Conservation (phyloP, 2,888 invertebrate species). For the Thelaira solivaga region DNA sequence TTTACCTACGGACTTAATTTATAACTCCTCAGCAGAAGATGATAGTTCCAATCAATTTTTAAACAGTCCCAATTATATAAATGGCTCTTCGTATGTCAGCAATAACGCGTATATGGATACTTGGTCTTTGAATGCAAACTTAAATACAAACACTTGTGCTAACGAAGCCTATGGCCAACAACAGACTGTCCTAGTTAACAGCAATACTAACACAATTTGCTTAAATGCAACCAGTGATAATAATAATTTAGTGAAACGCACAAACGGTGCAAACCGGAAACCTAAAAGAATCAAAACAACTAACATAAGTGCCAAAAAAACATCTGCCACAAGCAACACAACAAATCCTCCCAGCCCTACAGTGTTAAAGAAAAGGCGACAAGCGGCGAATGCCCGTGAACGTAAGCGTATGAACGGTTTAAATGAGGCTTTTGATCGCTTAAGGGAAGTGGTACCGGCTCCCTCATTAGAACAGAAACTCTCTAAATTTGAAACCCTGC, state of each 20-base stretch:
- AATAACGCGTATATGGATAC: conserved; percentile 33
- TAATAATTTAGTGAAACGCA: background rate
- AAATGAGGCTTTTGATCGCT: conserved; percentile 85
- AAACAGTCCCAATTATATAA: conserved; percentile 70
- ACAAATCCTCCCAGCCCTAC: conserved; percentile 78
- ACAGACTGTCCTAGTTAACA: too few species aligned
- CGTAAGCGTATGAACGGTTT: conserved; percentile 86
- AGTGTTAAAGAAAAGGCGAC: conserved; percentile 80
- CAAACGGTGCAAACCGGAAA: too few species aligned
- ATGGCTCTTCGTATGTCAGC: background rate
- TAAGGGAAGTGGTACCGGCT: conserved; percentile 85
- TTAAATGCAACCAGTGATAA: background rate
- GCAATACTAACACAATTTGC: background rate
- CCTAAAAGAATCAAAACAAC: too few species aligned
- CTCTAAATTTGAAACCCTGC: conserved; percentile 87
- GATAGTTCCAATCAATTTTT: conserved; percentile 71
- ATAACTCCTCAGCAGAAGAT: conserved; percentile 71
- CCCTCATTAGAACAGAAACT: conserved; percentile 84
- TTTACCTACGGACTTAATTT: conserved; percentile 65
- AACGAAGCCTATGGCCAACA: conserved; percentile 11
- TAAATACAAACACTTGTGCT: background rate
- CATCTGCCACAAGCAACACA: background rate
- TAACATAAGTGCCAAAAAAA: background rate
- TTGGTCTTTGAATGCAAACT: conserved; percentile 28
- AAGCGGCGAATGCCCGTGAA: conserved; percentile 87